Conservation (phyloP, 2,888 invertebrate genomes). For the Leptopilina myrica region DNA sequence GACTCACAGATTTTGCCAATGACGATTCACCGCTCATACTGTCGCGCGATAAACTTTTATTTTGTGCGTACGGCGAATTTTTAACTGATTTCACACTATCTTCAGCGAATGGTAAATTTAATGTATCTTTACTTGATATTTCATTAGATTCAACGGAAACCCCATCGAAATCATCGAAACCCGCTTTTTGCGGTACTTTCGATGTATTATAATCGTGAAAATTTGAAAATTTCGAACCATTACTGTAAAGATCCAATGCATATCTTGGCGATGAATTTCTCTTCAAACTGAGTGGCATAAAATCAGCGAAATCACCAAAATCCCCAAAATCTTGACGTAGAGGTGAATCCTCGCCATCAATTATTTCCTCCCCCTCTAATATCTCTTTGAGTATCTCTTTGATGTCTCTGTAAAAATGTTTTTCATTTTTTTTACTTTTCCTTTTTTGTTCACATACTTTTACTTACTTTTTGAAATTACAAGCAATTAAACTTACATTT, state of each 20-base stretch:
- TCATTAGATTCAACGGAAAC: constrained; percentile 68
- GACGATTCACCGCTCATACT: constrained; percentile 66
- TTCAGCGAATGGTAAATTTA: constrained; percentile 72
- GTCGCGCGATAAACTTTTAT: constrained; percentile 63
- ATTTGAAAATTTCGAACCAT: constrained; percentile 57
- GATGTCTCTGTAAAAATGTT: constrained; percentile 62
- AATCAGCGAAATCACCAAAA: constrained; percentile 70
- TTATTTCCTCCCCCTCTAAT: constrained; percentile 67
- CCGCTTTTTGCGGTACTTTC: constrained; percentile 70
- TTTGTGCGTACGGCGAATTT: constrained; percentile 69
- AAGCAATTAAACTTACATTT: not conserved
- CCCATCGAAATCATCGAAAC: constrained; percentile 74
- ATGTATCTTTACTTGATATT: constrained; percentile 70
- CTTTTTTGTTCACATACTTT: not conserved
- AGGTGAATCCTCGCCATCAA: constrained; percentile 65
- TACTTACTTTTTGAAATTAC: too few species aligned
- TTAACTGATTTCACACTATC: constrained; percentile 70
- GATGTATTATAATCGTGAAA: constrained; percentile 70
- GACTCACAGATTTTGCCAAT: constrained; percentile 66
- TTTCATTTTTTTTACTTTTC: not conserved
- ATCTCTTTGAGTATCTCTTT: constrained; percentile 66
- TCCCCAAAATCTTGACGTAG: constrained; percentile 70
- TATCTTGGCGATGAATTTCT: constrained; percentile 68
- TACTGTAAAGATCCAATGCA: constrained; percentile 61
- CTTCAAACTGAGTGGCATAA: constrained; percentile 67